Evolutionary conservation across 2,113 vertebrate genomes (phyloP).

Genomic region (Genyomyrus donnyi): DNA sequence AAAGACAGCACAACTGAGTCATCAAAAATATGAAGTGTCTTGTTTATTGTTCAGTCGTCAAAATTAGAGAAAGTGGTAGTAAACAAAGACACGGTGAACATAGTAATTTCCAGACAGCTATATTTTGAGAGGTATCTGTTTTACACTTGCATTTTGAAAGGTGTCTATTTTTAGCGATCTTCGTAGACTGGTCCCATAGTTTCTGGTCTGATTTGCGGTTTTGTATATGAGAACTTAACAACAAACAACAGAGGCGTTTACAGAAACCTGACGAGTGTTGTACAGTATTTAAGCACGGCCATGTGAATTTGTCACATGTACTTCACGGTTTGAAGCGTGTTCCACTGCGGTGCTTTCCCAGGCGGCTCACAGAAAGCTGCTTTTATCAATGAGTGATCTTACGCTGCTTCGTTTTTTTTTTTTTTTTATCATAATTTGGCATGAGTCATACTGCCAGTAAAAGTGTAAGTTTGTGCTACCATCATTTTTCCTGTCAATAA

Average conservation of each 20-base stretch:
- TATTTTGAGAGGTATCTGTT: constrained; percentile 1
- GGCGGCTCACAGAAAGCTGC: neutral
- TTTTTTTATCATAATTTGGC: neutral
- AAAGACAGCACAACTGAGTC: neutral
- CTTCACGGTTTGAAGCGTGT: neutral
- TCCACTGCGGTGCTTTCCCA: constrained; percentile 24
- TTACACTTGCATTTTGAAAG: neutral
- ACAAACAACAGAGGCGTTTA: constrained; percentile 26
- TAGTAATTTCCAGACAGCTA: neutral
- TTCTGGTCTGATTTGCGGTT: constrained; percentile 4
- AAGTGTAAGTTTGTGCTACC: neutral
- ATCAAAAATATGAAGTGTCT: neutral
- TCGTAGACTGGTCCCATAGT: neutral
- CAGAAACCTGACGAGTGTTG: constrained; percentile 13
- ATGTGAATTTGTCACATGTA: neutral
- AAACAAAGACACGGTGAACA: neutral
- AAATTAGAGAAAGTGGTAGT: neutral
- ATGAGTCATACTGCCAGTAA: constrained; percentile 16
- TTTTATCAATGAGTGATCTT: constrained; percentile 21
- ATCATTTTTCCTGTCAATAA: neutral
- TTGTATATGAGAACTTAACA: neutral
- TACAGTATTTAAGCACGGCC: neutral
- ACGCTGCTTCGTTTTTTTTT: neutral
- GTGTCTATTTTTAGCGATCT: neutral
- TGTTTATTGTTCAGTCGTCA: neutral